Evolutionary conservation across 2,113 vertebrate genomes (phyloP).

Genomic region (Laticauda colubrina): DNA sequence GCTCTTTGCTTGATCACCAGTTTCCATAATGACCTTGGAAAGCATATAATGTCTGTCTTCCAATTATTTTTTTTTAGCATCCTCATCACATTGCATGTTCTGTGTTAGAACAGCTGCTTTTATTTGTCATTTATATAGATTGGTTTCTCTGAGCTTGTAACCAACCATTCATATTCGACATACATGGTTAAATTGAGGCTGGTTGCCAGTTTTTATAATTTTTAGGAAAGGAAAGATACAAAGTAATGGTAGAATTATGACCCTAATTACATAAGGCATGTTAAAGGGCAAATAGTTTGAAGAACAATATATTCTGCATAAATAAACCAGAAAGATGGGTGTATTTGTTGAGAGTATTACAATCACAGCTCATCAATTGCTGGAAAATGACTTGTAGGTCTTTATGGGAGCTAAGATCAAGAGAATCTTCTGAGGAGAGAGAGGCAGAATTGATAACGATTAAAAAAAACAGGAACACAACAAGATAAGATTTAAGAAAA

Average conservation of each 20-base stretch:
- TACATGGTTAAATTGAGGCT: neutral
- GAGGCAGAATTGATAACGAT: neutral
- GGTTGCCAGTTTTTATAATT: neutral
- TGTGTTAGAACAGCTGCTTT: neutral
- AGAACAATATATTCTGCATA: neutral
- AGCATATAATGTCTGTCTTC: neutral
- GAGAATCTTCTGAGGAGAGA: neutral
- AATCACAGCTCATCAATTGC: neutral
- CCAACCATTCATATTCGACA: neutral
- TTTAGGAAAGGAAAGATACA: neutral
- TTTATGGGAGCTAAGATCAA: neutral
- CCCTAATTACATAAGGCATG: neutral
- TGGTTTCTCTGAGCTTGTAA: neutral
- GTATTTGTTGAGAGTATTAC: neutral
- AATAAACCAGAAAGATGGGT: neutral
- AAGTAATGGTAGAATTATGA: neutral
- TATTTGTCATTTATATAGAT: neutral
- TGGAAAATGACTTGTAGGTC: neutral
- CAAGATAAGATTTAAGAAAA: too few species aligned
- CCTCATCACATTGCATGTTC: neutral
- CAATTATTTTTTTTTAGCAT: neutral
- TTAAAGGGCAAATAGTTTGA: neutral
- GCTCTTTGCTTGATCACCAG: neutral
- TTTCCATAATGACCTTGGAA: neutral
- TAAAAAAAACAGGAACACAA: neutral